A percentile compares a stretch with the other conserved stretches of the same genome.
Conservation (phyloP, 2,888 invertebrate species). For the Pilophorus perplexus region DNA sequence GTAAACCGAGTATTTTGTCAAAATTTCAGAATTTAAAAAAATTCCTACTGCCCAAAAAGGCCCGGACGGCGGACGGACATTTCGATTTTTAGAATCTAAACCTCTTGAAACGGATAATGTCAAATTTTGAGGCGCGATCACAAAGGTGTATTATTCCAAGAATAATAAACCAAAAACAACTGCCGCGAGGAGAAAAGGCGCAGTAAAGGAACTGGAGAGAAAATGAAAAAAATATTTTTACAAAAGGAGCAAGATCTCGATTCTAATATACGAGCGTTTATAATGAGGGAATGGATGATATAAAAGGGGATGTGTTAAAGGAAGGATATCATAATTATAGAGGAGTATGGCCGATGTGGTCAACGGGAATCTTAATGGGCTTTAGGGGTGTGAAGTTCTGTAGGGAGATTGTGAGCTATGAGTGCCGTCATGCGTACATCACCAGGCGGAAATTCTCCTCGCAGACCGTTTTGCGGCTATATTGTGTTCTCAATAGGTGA, state of each 20-base stretch:
- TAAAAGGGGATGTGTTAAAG: constrained; percentile 39
- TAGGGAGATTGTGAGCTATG: not conserved
- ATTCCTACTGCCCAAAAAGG: no score
- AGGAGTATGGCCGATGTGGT: constrained; percentile 33
- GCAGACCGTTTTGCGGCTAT: no score
- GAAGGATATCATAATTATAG: constrained; percentile 41
- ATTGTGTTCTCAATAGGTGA: no score
- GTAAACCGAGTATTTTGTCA: no score
- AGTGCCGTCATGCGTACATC: constrained; percentile 20
- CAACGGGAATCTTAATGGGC: constrained; percentile 42
- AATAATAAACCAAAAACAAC: no score
- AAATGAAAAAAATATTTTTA: constrained; percentile 2
- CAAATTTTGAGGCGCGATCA: no score
- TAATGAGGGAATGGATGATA: constrained; percentile 41
- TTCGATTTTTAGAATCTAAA: no score
- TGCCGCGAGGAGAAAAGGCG: constrained; percentile 5
- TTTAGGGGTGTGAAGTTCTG: constrained; percentile 10
- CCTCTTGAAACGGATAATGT: no score
- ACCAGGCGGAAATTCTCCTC: no score
- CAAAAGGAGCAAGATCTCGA: constrained; percentile 22
- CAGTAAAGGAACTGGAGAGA: not conserved
- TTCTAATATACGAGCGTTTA: constrained; percentile 37
- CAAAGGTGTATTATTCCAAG: no score
- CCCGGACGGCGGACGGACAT: no score
- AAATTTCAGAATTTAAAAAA: no score